Percentiles rank a stretch among this genome's conserved stretches.
Conservation (phyloP, 2,888 invertebrate genomes). For the Brachyptera putata region DNA sequence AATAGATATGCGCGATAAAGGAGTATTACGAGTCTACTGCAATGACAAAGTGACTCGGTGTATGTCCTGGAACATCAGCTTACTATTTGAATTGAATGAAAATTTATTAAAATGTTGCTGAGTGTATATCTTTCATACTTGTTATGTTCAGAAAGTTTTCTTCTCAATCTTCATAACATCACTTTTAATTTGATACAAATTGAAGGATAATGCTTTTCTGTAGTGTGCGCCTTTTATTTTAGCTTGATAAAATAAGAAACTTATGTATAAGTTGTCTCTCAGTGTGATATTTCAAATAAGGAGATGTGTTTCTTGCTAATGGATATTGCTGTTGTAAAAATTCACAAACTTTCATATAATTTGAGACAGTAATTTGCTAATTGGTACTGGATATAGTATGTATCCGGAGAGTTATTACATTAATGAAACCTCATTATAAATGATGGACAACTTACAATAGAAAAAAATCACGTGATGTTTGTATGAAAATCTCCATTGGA, state of each 20-base stretch:
- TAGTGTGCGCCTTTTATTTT: not conserved
- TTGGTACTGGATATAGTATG: conserved; percentile 19
- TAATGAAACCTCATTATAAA: conserved; percentile 18
- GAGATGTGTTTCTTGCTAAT: conserved; percentile 7
- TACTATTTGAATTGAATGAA: not conserved
- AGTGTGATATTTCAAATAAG: not conserved
- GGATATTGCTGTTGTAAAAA: conserved; percentile 2
- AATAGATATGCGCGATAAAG: conserved; percentile 17
- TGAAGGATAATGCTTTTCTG: conserved; percentile 19
- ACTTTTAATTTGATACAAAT: conserved; percentile 21
- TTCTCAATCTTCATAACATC: conserved; percentile 24
- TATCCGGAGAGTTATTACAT: conserved; percentile 12
- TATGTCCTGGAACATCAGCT: not conserved
- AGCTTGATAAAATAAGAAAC: too few relatives aligned
- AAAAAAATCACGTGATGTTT: too few relatives aligned
- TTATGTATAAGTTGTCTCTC: not conserved
- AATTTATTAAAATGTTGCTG: too few relatives aligned
- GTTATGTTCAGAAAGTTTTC: conserved; percentile 22
- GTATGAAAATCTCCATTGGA: too few relatives aligned
- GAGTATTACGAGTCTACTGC: not conserved
- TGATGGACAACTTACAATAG: conserved; percentile 21
- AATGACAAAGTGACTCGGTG: not conserved
- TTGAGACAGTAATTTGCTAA: conserved; percentile 14
- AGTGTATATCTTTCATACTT: too few relatives aligned
- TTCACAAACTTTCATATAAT: not conserved